Conservation (phyloP, 2,797 vertebrate species). For the Coluber constrictor region DNA sequence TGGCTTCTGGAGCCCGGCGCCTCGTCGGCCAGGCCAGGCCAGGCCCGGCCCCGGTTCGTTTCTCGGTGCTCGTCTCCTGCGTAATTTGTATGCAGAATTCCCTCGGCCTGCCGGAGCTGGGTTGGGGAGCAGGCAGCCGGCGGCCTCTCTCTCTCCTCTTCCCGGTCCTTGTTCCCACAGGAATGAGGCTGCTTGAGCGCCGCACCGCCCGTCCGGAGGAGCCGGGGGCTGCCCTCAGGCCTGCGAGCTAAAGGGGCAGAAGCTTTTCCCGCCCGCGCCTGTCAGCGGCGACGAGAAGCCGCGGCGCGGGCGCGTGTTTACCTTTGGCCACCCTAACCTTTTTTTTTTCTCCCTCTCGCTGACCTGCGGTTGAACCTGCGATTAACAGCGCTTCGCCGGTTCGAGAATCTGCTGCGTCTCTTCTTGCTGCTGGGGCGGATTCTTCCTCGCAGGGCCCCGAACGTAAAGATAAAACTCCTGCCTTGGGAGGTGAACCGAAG, state of each 20-base stretch:
- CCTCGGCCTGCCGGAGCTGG: not conserved
- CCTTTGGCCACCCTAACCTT: constrained; percentile 77
- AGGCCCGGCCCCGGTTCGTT: not conserved
- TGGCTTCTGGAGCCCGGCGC: not conserved
- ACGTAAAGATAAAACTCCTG: constrained; percentile 56
- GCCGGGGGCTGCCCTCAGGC: not conserved
- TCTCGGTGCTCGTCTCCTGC: not conserved
- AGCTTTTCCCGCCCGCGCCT: not conserved
- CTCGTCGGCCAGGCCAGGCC: not conserved
- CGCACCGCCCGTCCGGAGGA: not conserved
- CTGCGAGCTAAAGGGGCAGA: too few relatives aligned
- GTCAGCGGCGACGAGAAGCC: too few relatives aligned
- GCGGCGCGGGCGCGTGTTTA: constrained; percentile 63
- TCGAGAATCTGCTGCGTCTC: constrained; percentile 57
- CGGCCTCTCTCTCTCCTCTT: not conserved
- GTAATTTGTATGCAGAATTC: not conserved
- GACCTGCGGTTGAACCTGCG: constrained; percentile 85
- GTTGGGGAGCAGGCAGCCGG: not conserved
- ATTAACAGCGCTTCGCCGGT: constrained; percentile 69
- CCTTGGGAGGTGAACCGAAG: constrained; percentile 53
- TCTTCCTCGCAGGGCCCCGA: constrained; percentile 40
- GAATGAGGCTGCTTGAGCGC: not conserved
- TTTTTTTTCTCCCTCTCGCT: constrained; percentile 60
- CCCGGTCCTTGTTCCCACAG: not conserved
- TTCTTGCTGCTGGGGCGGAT: constrained; percentile 33